A percentile compares a stretch with the other conserved stretches of the same genome.
phyloP scores from a whole-genome alignment of 2,797 vertebrate species.

The Sebastes kiyomatsui region DNA sequence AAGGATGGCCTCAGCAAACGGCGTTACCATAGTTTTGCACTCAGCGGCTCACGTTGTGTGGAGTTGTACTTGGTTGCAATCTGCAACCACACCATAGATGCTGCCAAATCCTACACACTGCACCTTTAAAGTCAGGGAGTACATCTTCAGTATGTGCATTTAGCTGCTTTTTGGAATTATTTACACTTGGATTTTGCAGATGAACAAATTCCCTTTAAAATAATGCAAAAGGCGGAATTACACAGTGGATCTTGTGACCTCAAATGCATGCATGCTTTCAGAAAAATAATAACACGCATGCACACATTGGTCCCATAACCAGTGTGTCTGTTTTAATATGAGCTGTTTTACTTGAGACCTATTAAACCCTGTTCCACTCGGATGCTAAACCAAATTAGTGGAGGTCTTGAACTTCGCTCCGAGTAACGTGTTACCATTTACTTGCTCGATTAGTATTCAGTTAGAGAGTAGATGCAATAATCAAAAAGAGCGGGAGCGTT shows the following conservation, averaged over 20 bases:
- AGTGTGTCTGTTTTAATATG: conserved; percentile 41
- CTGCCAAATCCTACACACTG: too few relatives aligned
- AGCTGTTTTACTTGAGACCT: conserved; percentile 51
- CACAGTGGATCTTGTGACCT: not conserved
- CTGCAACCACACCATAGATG: too few relatives aligned
- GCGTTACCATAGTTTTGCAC: not conserved
- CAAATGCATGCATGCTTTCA: not conserved
- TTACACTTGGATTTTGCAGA: not conserved
- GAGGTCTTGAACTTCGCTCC: conserved; percentile 67
- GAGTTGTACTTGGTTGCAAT: too few relatives aligned
- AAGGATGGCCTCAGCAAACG: too few relatives aligned
- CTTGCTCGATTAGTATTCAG: conserved; percentile 76
- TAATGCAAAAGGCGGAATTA: not conserved
- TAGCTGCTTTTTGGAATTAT: not conserved
- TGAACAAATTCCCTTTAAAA: not conserved
- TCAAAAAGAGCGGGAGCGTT: conserved; percentile 40
- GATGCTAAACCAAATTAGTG: conserved; percentile 72
- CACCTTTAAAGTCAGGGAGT: not conserved
- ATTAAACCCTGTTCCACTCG: conserved; percentile 74
- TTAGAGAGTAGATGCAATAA: conserved; percentile 52
- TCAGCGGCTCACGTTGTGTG: too few relatives aligned
- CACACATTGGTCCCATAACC: conserved; percentile 7
- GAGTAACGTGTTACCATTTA: conserved; percentile 73
- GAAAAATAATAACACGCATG: not conserved
- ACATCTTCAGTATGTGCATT: not conserved